Conservation (phyloP, 2,888 invertebrate species). For the Andrena camellia region DNA sequence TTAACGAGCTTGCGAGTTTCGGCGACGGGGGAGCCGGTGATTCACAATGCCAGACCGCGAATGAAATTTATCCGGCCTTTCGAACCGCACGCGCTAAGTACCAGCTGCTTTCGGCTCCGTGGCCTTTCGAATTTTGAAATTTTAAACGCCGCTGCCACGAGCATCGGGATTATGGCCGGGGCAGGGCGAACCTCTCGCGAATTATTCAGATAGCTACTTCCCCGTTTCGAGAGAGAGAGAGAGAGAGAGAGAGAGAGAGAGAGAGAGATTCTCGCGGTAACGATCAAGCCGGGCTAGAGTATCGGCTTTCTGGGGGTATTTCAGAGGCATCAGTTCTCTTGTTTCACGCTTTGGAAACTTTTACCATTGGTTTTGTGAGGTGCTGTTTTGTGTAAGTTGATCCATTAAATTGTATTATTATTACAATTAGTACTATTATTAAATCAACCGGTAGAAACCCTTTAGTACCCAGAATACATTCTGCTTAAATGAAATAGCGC, state of each 20-base stretch:
- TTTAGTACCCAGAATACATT: too few species aligned
- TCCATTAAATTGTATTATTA: too few species aligned
- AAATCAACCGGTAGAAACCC: too few species aligned
- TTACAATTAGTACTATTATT: too few species aligned
- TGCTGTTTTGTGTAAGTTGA: too few species aligned
- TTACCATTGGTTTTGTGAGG: too few species aligned
- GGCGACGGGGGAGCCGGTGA: neutral
- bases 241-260: neutral
- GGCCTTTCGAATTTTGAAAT: constrained; percentile 28
- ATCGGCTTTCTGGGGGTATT: neutral
- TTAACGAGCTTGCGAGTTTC: constrained; percentile 39
- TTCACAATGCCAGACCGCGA: neutral
- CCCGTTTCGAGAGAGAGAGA: neutral
- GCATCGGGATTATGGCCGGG: constrained; percentile 11
- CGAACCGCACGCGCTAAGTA: neutral
- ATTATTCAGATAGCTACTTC: constrained; percentile 33
- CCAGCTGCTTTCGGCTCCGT: neutral
- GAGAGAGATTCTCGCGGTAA: neutral
- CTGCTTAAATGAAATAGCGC: too few species aligned
- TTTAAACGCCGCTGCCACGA: constrained; percentile 22
- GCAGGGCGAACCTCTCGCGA: neutral
- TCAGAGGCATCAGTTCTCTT: neutral
- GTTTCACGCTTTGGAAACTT: neutral
- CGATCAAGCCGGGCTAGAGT: constrained; percentile 1
- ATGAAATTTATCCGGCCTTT: constrained; percentile 22